Conservation (phyloP, 1,140 invertebrate species). For the Globodera rostochiensis region DNA sequence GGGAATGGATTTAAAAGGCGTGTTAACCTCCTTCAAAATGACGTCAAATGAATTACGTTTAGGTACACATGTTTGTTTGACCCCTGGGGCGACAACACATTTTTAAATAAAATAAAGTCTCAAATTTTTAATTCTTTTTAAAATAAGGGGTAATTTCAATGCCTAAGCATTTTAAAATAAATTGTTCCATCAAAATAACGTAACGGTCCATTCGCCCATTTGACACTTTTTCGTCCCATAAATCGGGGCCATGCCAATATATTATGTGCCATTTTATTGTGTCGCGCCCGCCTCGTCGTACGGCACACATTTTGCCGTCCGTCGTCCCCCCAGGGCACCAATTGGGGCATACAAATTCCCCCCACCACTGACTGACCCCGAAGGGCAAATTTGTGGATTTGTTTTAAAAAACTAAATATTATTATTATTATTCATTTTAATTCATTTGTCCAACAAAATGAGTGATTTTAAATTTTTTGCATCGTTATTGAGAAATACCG, state of each 20-base stretch:
- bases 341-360: not conserved
- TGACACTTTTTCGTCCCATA: not conserved
- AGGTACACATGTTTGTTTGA: no score
- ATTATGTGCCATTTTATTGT: not conserved
- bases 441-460: no score
- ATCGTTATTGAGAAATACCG: no score
- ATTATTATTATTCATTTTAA: no score
- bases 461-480: no score
- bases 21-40: not conserved
- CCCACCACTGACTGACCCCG: no score
- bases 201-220: not conserved
- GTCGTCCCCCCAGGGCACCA: not conserved
- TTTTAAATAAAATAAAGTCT: no score
- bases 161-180: not conserved
- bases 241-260: not conserved
- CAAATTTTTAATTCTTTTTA: no score
- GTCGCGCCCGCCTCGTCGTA: not conserved
- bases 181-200: no score
- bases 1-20: not conserved
- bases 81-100: no score
- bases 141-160: not conserved
- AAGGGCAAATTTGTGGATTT: no score
- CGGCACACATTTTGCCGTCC: not conserved
- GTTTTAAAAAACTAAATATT: no score
- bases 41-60: not conserved